Base-by-base conservation (phyloP, 2,113 vertebrate genomes). In the Antigone vipio region DNA sequence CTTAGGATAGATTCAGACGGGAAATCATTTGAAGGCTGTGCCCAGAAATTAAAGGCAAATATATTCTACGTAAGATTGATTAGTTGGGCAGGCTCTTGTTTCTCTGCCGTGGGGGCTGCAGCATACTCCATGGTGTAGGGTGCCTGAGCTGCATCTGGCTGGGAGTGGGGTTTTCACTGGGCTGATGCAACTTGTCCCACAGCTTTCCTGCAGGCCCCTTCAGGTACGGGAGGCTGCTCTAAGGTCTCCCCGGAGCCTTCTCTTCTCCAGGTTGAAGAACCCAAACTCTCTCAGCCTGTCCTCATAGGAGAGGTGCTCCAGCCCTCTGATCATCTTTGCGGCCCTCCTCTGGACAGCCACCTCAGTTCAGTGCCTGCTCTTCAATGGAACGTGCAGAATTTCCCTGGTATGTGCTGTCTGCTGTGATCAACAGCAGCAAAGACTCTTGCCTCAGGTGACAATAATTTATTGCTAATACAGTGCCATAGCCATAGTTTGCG, bases 81-180 rank as follows among this genome's bases (percentile, higher is more conserved):
- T 47, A 11, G 19, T 2, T 85, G 27, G 9, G 16, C 40, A 47
- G 62, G 9, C 20, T 59, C 6, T 64, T 1, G 1, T 75, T 76
- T 59, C 52, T 64, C 19, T 53, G 44, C 26, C 0, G 0, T 9
- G 11, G 11, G 18, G n/a, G 7, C 45, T 62, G 56, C 20, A 42
- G 14, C 0, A 0, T 55, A 6, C 4, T 1, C 26, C 1, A 0
- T 7, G 5, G 42, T 2, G 3, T 27, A 13, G 21, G 12, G 15
- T 67, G 29, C 12, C 4, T 9, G 15, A 45, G n/a, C 53, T 49
- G 40, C 40, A 15, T 23, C 20, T 69, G 24, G 1, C 20, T 22
- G 26, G n/a, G 7, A 72, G 12, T 30, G 17, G 4, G 3, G 14
- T 27, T 62, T 76, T 75, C 8, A 0, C 5, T 35, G 64, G 27